Evolutionary conservation across 30 jellyfish, hydroid and myxozoan species (phyloP), one percentile per base, ranked within the genome.

Genomic region (Turritopsis rubra): DNA sequence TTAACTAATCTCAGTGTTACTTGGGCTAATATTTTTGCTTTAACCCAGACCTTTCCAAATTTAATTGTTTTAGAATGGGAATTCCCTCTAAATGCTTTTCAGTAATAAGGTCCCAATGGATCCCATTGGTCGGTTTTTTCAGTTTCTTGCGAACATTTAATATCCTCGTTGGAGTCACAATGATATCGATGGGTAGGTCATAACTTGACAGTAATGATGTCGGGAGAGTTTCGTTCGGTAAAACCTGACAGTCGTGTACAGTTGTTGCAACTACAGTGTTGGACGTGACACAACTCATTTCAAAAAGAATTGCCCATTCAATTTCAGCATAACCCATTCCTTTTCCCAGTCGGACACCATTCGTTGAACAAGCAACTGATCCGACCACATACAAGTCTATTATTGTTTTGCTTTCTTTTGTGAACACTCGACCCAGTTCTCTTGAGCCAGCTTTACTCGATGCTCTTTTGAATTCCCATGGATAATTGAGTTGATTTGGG

Each of bases 271-370:
- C 79, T 7, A 85, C 84, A 29, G 94, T 85, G 26, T 41, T 80
- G 21, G 84, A 88, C 81, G 87, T 88, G 27, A 85, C 73, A 18
- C 82, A 86, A 16, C 96, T 94, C 83, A 80, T 65, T 65, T 73
- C 16, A 29, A 85, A 77, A 88, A 89, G 79, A 85, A 89, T 81
- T 72, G 96, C 96, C 79, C 86, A 89, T 66, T 89, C 96, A 68
- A 89, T 30, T 66, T 89, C 96, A 21, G 92, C 96, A 84, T 79
- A 89, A 21, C 96, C 96, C 21, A 81, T 83, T 17, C 96, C 96
- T 80, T 86, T 89, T 16, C 96, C 96, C 21, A 89, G 73, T 26
- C 96, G 72, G 8, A 74, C 82, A 23, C 82, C 82, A 29, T 74
- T 74, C 4, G 82, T 22, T 30, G 82, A 74, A 30, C 54, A 26